phyloP scores from a whole-genome alignment of 2,888 invertebrate genomes.

The Cheilosia soror region DNA sequence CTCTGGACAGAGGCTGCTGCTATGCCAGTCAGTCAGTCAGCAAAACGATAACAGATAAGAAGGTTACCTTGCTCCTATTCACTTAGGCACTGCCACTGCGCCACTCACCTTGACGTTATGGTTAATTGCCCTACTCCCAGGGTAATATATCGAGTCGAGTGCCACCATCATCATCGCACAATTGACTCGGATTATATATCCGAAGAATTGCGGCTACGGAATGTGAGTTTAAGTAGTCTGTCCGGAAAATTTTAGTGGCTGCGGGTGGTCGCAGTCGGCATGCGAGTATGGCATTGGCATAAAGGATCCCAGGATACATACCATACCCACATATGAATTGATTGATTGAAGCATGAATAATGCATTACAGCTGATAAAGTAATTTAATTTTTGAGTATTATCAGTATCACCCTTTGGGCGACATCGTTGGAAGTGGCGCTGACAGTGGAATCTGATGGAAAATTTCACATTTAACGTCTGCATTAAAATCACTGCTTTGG shows the following conservation, averaged over 20 bases:
- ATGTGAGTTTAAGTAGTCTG: slow-evolving; percentile 12
- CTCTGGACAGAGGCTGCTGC: slow-evolving; percentile 16
- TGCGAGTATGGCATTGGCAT: not conserved
- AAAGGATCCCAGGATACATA: not conserved
- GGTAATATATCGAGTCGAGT: not conserved
- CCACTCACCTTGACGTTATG: slow-evolving; percentile 62
- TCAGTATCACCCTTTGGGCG: not conserved
- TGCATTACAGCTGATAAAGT: slow-evolving; percentile 10
- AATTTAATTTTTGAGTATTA: not conserved
- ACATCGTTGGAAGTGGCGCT: no score
- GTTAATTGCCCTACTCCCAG: slow-evolving; percentile 29
- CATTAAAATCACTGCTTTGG: no score
- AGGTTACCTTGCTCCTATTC: slow-evolving; percentile 60
- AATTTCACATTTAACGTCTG: no score
- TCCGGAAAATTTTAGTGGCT: slow-evolving; percentile 25
- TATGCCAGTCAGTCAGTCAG: not conserved
- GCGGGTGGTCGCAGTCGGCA: slow-evolving; percentile 5
- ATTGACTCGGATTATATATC: slow-evolving; percentile 48
- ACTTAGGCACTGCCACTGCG: slow-evolving; percentile 23
- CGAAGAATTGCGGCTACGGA: slow-evolving; percentile 37
- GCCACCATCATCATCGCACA: slow-evolving; percentile 3
- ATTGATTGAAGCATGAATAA: slow-evolving; percentile 48
- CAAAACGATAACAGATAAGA: slow-evolving; percentile 45
- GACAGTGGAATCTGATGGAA: no score
- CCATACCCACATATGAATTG: not conserved